Evolutionary conservation across 2,888 invertebrate genomes (phyloP).

Genomic region (Silvanus unidentatus): DNA sequence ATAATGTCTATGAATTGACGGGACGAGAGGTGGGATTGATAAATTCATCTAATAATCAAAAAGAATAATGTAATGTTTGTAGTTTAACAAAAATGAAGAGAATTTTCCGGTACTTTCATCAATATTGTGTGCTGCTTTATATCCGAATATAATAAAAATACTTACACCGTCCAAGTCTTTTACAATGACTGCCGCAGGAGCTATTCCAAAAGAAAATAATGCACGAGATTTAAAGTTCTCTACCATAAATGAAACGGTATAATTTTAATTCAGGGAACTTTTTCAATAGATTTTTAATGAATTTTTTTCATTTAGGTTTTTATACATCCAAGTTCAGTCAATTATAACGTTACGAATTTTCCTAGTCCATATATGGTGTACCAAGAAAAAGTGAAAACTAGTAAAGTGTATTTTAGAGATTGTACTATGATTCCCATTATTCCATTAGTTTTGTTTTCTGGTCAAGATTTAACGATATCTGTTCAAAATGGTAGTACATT

Average conservation of each 20-base stretch:
- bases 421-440: slow-evolving; percentile 75
- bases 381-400: slow-evolving; percentile 79
- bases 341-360: slow-evolving; percentile 59
- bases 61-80: slow-evolving; percentile 34
- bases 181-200: slow-evolving; percentile 66
- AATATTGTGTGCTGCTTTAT: slow-evolving; percentile 84
- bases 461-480: slow-evolving; percentile 68
- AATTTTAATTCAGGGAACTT: slow-evolving; percentile 14
- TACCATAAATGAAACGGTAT: slow-evolving; percentile 67
- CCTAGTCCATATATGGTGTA: slow-evolving; percentile 72
- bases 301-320: slow-evolving; percentile 38
- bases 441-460: slow-evolving; percentile 66
- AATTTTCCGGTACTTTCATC: slow-evolving; percentile 72
- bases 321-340: slow-evolving; percentile 73
- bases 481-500: slow-evolving; percentile 68
- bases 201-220: slow-evolving; percentile 64
- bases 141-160: slow-evolving; percentile 86
- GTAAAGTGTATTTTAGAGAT: slow-evolving; percentile 71
- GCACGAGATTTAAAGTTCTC: slow-evolving; percentile 68
- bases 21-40: slow-evolving; percentile 27
- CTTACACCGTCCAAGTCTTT: slow-evolving; percentile 74
- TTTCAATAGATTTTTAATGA: slow-evolving; percentile 3
- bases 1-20: slow-evolving; percentile 52
- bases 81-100: slow-evolving; percentile 69
- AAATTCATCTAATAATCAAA: not conserved